Evolutionary conservation across 2,888 invertebrate species (phyloP), one percentile per base, ranked within the genome.

Genomic region (Cremastinae sp.): DNA sequence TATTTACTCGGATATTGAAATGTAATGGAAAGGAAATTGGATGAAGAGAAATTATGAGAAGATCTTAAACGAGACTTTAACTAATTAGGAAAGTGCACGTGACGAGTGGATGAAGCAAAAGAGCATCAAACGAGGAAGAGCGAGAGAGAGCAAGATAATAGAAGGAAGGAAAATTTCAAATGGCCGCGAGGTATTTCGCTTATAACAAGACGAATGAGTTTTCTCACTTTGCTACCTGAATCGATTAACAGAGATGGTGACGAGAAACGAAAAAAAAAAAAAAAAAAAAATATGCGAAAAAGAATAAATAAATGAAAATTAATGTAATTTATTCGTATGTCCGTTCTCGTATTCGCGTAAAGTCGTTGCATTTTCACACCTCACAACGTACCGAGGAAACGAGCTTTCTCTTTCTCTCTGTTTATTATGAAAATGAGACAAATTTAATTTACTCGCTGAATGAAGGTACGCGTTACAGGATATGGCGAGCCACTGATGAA

Each of bases 371-470:
- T n/a, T n/a, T n/a, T n/a, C n/a, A n/a, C n/a, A n/a, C n/a, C n/a
- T n/a, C n/a, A n/a, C n/a, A n/a, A n/a, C n/a, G n/a, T n/a, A n/a
- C n/a, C n/a, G n/a, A n/a, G n/a, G n/a, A 8, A 45, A 9, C 9
- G n/a, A 10, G 28, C 12, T 43, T 45, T 37, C n/a, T 37, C 8
- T 14, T 58, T 9, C 12, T 53, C 8, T 39, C 65, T 8, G 28
- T 75, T 71, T 56, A 56, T 75, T 37, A 56, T 49, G 41, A 56
- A 47, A 75, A 75, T 56, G 55, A 20, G 8, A 4, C 35, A 22
- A 35, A 71, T 75, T 75, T 56, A 20, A 71, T 66, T 45, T 18
- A n/a, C 45, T 10, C 62, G 16, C 22, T 43, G 8, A 64, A 43
- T 22, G 49, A 43, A 53, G 37, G 59, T 28, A 4, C 39, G 56